A percentile compares a stretch with the other conserved stretches of the same genome.
These are phyloP conservation scores for Himalopsyche kuldschensis DNA, from an alignment of 2,888 invertebrate genomes.

Conservation along the genomic window DNA sequence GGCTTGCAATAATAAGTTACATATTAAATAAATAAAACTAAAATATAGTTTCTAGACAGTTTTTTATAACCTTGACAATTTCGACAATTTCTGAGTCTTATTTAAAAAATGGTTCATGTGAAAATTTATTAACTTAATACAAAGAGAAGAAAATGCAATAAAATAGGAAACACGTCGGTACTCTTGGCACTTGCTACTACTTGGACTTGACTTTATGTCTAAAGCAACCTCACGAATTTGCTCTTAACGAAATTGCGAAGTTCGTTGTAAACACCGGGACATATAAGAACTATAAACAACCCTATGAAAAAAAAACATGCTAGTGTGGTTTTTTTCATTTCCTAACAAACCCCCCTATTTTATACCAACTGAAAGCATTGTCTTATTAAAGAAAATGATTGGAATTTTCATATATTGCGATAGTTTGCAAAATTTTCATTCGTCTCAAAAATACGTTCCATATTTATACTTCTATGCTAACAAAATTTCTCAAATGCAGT, in stretches of 20 bases:
- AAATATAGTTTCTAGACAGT: too few relatives aligned
- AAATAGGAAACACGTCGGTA: too few relatives aligned
- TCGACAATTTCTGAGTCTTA: too few relatives aligned
- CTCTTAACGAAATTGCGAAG: constrained; percentile 20
- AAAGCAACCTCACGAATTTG: background rate
- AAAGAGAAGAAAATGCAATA: too few relatives aligned
- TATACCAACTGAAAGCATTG: constrained; percentile 11
- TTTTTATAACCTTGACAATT: too few relatives aligned
- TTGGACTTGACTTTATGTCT: background rate
- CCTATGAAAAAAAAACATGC: constrained; percentile 12
- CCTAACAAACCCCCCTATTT: background rate
- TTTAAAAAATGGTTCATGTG: too few relatives aligned
- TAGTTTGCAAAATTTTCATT: background rate
- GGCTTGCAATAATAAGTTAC: too few relatives aligned
- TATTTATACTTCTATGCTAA: background rate
- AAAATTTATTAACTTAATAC: too few relatives aligned
- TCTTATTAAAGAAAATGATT: constrained; percentile 14
- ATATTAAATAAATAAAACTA: too few relatives aligned
- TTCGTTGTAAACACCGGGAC: constrained; percentile 4
- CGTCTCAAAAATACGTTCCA: background rate
- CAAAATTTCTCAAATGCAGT: background rate
- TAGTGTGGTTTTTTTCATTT: constrained; percentile 1
- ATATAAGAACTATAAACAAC: constrained; percentile 15
- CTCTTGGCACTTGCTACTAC: background rate
- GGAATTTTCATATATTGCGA: constrained; percentile 11